These are phyloP conservation scores for Coracopsis vasa DNA, from an alignment of 2,113 vertebrate species.

Conservation along the genomic window DNA sequence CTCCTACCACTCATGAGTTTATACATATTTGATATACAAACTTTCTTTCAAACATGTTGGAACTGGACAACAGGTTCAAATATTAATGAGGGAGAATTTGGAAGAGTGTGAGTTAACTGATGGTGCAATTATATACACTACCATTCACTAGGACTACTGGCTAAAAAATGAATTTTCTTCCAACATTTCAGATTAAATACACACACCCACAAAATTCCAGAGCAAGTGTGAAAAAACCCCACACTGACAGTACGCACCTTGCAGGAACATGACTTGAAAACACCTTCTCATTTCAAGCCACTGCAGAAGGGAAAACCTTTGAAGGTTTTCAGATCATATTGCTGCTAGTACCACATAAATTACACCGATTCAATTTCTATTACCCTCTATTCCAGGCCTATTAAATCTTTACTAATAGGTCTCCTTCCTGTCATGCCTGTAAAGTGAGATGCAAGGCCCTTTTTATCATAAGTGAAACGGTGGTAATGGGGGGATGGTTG, in stretches of 20 bases:
- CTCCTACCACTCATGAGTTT: neutral
- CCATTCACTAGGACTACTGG: neutral
- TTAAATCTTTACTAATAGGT: conserved; percentile 72
- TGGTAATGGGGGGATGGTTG: neutral
- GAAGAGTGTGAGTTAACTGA: accelerated
- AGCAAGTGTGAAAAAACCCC: neutral
- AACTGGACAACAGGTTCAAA: neutral
- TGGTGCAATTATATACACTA: neutral
- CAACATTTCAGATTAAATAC: neutral
- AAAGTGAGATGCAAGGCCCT: conserved; percentile 47
- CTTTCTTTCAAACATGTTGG: neutral
- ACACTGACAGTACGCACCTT: neutral
- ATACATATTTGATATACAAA: neutral
- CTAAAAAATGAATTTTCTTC: neutral
- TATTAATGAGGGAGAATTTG: neutral
- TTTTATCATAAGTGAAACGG: conserved; percentile 65
- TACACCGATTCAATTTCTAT: conserved; percentile 65
- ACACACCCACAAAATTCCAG: neutral
- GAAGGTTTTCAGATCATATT: conserved; percentile 44
- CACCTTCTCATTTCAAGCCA: neutral
- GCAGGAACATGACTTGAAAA: neutral
- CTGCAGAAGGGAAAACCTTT: neutral
- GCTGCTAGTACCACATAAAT: conserved; percentile 55
- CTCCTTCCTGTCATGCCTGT: conserved; percentile 47
- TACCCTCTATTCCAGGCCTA: conserved; percentile 62